Evolutionary conservation across 2,888 invertebrate genomes (phyloP).

Genomic region (Brenthis daphne): DNA sequence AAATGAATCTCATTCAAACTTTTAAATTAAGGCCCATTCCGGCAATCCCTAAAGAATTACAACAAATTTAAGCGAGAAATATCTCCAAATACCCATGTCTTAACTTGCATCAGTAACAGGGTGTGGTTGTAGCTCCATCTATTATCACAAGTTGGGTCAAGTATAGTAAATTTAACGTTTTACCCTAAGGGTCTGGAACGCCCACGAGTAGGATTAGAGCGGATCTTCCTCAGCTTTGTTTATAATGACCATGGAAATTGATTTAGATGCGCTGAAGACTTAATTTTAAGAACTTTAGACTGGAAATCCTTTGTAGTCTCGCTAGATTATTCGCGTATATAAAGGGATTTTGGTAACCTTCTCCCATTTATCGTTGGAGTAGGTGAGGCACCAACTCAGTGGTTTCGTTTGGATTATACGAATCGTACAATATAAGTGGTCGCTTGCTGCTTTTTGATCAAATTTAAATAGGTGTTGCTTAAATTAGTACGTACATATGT

Average conservation of each 20-base stretch:
- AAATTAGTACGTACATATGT: too few species aligned
- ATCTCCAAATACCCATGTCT: conserved; percentile 37
- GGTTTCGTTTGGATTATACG: neutral
- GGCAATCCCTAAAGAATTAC: conserved; percentile 38
- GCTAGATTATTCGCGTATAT: conserved; percentile 29
- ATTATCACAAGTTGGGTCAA: conserved; percentile 43
- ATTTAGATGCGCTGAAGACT: conserved; percentile 40
- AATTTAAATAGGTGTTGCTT: too few species aligned
- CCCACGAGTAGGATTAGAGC: conserved; percentile 39
- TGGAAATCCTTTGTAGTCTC: conserved; percentile 31
- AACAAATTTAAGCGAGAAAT: conserved; percentile 36
- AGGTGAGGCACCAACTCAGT: conserved; percentile 19
- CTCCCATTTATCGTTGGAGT: conserved; percentile 26
- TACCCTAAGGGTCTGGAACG: conserved; percentile 38
- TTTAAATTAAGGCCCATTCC: conserved; percentile 37
- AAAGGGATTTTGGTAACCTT: conserved; percentile 29
- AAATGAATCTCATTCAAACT: conserved; percentile 35
- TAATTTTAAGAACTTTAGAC: conserved; percentile 39
- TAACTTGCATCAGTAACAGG: conserved; percentile 36
- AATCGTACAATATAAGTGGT: too few species aligned
- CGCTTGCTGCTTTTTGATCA: too few species aligned
- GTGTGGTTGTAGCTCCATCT: conserved; percentile 41
- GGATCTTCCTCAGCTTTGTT: conserved; percentile 39
- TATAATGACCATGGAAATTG: conserved; percentile 43
- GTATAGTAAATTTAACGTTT: conserved; percentile 40